Evolutionary conservation across 2,888 invertebrate genomes (phyloP).

Genomic region (Aricia artaxerxes): DNA sequence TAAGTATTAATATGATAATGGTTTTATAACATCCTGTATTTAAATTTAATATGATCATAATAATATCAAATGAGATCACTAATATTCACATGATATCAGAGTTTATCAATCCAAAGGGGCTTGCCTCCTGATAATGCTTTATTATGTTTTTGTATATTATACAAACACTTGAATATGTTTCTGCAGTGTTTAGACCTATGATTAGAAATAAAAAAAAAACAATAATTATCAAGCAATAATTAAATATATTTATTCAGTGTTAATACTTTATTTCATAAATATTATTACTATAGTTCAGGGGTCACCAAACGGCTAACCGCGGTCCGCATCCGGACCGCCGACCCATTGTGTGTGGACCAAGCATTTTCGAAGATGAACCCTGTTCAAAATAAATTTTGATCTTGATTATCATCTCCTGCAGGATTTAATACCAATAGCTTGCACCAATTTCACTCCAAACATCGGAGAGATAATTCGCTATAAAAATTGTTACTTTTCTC

Average conservation of each 20-base stretch:
- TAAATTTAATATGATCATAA: slow-evolving; percentile 16
- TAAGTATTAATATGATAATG: neutral
- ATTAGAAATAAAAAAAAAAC: neutral
- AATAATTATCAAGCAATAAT: neutral
- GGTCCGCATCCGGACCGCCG: too few species aligned
- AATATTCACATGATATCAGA: slow-evolving; percentile 29
- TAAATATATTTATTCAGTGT: neutral
- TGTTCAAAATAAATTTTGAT: too few species aligned
- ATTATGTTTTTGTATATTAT: neutral
- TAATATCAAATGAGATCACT: slow-evolving; percentile 19
- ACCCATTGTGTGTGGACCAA: too few species aligned
- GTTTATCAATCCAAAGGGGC: slow-evolving; percentile 38
- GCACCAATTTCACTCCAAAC: too few species aligned
- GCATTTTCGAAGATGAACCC: too few species aligned
- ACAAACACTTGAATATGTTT: neutral
- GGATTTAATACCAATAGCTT: too few species aligned
- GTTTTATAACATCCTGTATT: slow-evolving; percentile 24
- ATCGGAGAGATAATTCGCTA: too few species aligned
- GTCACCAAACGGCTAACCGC: too few species aligned
- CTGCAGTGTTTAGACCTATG: neutral
- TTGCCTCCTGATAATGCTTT: slow-evolving; percentile 34
- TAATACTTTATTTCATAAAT: neutral
- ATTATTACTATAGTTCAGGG: neutral
- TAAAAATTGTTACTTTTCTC: too few species aligned
- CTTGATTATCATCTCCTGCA: too few species aligned